Conservation (phyloP, 2,113 vertebrate genomes). For the Cyanoderma ruficeps region DNA sequence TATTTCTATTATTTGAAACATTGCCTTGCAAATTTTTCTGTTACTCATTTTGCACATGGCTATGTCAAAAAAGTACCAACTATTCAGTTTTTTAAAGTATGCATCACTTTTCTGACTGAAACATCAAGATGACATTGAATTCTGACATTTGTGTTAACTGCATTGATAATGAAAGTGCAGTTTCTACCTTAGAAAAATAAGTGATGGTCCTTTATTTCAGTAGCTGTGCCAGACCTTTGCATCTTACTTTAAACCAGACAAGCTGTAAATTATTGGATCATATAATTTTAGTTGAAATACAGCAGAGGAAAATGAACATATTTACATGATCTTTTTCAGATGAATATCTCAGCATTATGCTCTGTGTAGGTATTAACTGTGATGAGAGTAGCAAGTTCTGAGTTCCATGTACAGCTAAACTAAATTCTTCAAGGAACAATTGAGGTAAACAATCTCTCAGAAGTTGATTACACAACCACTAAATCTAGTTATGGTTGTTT, state of each 20-base stretch:
- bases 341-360: slow-evolving; percentile 25
- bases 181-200: slow-evolving; percentile 52
- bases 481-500: background rate
- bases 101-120: slow-evolving; percentile 27
- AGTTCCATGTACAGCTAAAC: background rate
- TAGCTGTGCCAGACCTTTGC: slow-evolving; percentile 56
- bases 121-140: slow-evolving; percentile 20
- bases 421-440: background rate
- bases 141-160: slow-evolving; percentile 40
- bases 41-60: background rate
- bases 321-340: slow-evolving; percentile 57
- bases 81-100: background rate
- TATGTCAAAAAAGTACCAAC: background rate
- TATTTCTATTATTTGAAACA: background rate
- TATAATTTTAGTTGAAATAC: slow-evolving; percentile 62
- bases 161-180: slow-evolving; percentile 20
- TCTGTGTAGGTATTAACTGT: slow-evolving; percentile 7
- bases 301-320: slow-evolving; percentile 32
- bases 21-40: background rate
- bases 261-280: slow-evolving; percentile 64
- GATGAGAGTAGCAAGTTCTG: slow-evolving; percentile 10
- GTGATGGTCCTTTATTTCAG: slow-evolving; percentile 29
- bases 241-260: slow-evolving; percentile 65
- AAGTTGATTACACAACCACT: background rate
- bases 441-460: background rate